These are phyloP conservation scores for Margaritifera margaritifera DNA, from an alignment of 2,888 invertebrate species.

Conservation along the genomic window DNA sequence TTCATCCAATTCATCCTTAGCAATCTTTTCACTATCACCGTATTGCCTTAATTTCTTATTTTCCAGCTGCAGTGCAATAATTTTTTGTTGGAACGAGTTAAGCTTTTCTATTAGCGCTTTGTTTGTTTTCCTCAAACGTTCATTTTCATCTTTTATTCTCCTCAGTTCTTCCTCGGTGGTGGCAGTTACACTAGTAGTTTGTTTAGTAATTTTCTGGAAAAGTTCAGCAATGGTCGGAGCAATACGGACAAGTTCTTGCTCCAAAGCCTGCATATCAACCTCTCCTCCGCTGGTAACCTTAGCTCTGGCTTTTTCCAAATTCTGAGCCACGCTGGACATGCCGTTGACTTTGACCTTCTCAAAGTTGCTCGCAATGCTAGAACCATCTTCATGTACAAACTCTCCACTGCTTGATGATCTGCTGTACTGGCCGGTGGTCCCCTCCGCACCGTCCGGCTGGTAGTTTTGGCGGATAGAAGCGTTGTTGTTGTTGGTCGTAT, in stretches of 20 bases:
- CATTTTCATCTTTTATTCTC: slow-evolving; percentile 48
- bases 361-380: slow-evolving; percentile 5
- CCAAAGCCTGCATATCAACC: slow-evolving; percentile 45
- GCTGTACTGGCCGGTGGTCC: background rate
- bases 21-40: slow-evolving; percentile 44
- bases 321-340: background rate
- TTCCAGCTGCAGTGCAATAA: slow-evolving; percentile 48
- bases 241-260: slow-evolving; percentile 46
- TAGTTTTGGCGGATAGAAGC: background rate
- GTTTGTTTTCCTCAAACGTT: slow-evolving; percentile 49
- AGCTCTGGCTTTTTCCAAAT: slow-evolving; percentile 6
- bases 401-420: slow-evolving; percentile 5
- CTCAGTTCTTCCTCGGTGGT: slow-evolving; percentile 44
- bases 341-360: background rate
- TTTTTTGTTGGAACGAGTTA: slow-evolving; percentile 52
- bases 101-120: slow-evolving; percentile 48
- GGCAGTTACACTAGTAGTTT: slow-evolving; percentile 39
- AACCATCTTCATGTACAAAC: background rate
- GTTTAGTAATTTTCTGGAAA: slow-evolving; percentile 45
- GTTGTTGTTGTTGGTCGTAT: too few species aligned
- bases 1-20: slow-evolving; percentile 40
- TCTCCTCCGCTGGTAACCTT: slow-evolving; percentile 26
- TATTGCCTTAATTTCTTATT: slow-evolving; percentile 47
- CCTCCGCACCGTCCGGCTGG: background rate
- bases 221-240: slow-evolving; percentile 53